Evolutionary conservation across 2,888 invertebrate genomes (phyloP).

Genomic region (Watsonalla cultraria): DNA sequence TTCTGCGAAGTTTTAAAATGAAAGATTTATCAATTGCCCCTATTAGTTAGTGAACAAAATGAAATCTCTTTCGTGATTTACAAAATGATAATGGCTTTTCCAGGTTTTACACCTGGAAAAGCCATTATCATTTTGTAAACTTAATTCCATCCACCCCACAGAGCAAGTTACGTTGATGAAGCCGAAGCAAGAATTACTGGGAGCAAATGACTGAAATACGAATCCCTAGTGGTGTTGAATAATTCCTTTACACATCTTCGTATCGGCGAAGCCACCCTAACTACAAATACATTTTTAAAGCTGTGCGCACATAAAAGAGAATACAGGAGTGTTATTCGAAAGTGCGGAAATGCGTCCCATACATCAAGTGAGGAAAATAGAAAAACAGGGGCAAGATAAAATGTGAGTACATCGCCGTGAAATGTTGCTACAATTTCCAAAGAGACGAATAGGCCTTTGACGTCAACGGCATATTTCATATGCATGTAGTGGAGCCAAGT

Average conservation of each 20-base stretch:
- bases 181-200: neutral
- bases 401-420: slow-evolving; percentile 66
- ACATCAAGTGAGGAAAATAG: slow-evolving; percentile 72
- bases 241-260: slow-evolving; percentile 49
- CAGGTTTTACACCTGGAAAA: no score
- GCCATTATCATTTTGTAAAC: neutral
- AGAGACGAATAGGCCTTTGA: slow-evolving; percentile 64
- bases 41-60: no score
- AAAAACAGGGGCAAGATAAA: slow-evolving; percentile 69
- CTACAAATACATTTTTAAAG: slow-evolving; percentile 73
- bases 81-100: no score
- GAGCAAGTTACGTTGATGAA: neutral
- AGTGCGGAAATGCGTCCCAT: slow-evolving; percentile 76
- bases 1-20: no score
- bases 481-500: slow-evolving; percentile 30
- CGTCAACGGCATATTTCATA: slow-evolving; percentile 48
- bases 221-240: slow-evolving; percentile 34
- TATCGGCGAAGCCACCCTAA: slow-evolving; percentile 43
- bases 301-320: slow-evolving; percentile 68
- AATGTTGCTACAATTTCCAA: slow-evolving; percentile 67
- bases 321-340: slow-evolving; percentile 68
- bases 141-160: neutral
- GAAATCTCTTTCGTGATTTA: no score
- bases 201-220: slow-evolving; percentile 16
- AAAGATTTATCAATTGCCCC: no score